Conservation (phyloP, 2,797 vertebrate species). For the Hafferia zeledoni region DNA sequence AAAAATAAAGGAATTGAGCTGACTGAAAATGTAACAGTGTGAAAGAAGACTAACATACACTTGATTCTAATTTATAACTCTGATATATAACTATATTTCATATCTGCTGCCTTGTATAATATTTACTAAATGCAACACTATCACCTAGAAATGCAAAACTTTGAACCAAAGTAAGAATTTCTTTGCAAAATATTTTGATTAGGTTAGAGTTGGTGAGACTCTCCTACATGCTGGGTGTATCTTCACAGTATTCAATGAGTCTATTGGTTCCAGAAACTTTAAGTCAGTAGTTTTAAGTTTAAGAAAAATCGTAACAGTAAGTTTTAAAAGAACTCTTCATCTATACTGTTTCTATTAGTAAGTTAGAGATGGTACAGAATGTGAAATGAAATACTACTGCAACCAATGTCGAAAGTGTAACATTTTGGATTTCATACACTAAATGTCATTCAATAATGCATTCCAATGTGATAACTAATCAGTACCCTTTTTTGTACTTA, state of each 20-base stretch:
- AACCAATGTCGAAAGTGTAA: neutral
- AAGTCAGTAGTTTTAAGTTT: neutral
- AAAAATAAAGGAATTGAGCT: neutral
- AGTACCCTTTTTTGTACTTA: conserved; percentile 6
- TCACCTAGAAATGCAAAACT: neutral
- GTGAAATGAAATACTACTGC: neutral
- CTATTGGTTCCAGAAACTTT: conserved; percentile 17
- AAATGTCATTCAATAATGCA: neutral
- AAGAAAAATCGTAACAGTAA: conserved; percentile 1
- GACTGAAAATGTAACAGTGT: neutral
- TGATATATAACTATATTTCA: neutral
- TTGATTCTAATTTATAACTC: neutral
- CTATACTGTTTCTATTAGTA: neutral
- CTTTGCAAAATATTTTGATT: conserved; percentile 32
- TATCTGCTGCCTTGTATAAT: neutral
- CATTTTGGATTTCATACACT: neutral
- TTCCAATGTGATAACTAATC: neutral
- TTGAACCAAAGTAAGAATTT: neutral
- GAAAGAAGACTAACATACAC: neutral
- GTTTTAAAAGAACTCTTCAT: neutral
- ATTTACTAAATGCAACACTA: neutral
- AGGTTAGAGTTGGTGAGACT: neutral
- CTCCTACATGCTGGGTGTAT: neutral
- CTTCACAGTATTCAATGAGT: neutral
- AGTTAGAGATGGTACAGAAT: neutral